Conservation (phyloP, 2,888 invertebrate genomes). For the Brenthis daphne region DNA sequence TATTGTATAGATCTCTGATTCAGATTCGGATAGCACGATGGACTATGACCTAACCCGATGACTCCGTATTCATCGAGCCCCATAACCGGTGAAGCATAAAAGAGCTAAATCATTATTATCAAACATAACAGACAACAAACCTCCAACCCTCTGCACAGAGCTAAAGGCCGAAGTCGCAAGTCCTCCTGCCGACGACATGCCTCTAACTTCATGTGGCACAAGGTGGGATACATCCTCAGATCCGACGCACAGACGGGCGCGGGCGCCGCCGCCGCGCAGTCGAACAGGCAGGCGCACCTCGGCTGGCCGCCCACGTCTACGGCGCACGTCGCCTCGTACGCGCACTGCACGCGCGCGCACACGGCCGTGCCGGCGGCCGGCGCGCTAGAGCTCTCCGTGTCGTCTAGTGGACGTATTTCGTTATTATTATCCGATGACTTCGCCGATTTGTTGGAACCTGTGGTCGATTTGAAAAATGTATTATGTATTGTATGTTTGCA, state of each 20-base stretch:
- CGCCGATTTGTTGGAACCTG: conserved; percentile 60
- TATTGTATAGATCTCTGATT: too few species aligned
- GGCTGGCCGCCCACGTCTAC: conserved; percentile 85
- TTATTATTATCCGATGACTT: conserved; percentile 61
- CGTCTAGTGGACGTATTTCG: conserved; percentile 63
- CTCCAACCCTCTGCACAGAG: conserved; percentile 90
- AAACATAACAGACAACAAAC: conserved; percentile 57
- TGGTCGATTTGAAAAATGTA: too few species aligned
- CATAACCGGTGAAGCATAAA: too few species aligned
- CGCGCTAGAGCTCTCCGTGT: conserved; percentile 60
- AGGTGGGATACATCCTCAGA: conserved; percentile 88
- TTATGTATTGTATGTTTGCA: too few species aligned
- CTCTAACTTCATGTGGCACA: conserved; percentile 93
- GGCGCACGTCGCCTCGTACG: conserved; percentile 92
- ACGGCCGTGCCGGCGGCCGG: conserved; percentile 81
- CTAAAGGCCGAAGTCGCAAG: conserved; percentile 87
- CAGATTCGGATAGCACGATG: too few species aligned
- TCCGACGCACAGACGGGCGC: conserved; percentile 92
- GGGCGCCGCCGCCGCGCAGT: conserved; percentile 83
- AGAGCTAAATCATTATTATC: too few species aligned
- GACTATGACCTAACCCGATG: too few species aligned
- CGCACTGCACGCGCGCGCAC: conserved; percentile 91
- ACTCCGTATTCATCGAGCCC: too few species aligned
- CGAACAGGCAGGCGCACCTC: conserved; percentile 89
- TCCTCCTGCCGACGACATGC: conserved; percentile 92